Evolutionary conservation across 2,797 vertebrate genomes (phyloP).

Genomic region (Tolypeutes matacus): DNA sequence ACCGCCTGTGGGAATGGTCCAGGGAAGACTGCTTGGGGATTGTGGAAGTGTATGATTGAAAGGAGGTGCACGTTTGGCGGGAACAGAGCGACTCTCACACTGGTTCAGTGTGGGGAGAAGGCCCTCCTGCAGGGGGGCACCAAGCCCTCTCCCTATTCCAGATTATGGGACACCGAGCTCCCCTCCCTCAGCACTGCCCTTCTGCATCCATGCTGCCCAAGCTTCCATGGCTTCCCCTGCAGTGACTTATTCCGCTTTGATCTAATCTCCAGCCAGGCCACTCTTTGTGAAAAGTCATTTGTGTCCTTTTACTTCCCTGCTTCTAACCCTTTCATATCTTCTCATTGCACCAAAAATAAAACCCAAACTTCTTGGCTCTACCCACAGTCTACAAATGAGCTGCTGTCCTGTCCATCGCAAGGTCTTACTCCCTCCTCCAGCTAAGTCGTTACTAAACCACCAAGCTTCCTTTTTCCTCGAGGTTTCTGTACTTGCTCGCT

Average conservation of each 20-base stretch:
- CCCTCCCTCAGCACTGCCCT: fast-evolving
- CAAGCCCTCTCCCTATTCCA: fast-evolving
- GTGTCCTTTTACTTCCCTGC: not conserved
- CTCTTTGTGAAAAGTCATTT: not conserved
- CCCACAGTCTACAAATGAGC: not conserved
- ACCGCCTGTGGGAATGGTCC: not conserved
- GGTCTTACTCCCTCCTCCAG: not conserved
- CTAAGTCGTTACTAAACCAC: not conserved
- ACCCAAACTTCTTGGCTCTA: not conserved
- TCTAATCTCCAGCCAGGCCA: not conserved
- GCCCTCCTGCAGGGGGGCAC: fast-evolving
- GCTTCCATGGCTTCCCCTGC: not conserved
- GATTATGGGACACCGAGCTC: fast-evolving
- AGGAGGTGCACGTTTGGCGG: not conserved
- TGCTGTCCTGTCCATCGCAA: not conserved
- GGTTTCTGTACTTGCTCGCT: not conserved
- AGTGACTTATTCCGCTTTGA: not conserved
- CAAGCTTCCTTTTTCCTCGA: not conserved
- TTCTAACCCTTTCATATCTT: not conserved
- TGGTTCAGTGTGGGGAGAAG: not conserved
- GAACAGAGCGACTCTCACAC: not conserved
- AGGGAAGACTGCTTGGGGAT: not conserved
- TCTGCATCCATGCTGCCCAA: fast-evolving
- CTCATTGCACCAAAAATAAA: not conserved
- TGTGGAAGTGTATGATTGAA: no score